Conservation (phyloP, 2,113 vertebrate species). For the Plectropomus leopardus region DNA sequence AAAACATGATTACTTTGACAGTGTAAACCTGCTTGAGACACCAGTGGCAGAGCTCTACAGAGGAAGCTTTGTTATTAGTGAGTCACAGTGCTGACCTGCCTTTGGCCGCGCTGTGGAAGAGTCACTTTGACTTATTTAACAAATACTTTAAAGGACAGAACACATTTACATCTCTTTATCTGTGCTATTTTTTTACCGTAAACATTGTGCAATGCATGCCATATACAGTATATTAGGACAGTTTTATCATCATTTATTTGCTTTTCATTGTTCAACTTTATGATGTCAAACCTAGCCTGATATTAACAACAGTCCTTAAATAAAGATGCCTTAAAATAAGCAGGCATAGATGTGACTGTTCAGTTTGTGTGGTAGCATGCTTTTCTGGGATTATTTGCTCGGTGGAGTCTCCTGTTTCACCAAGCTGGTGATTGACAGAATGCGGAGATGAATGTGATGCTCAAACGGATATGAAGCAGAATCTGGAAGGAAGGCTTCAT, state of each 20-base stretch:
- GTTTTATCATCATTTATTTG: not conserved
- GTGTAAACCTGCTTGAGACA: constrained; percentile 50
- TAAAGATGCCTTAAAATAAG: not conserved
- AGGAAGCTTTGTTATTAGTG: not conserved
- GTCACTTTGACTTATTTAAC: not conserved
- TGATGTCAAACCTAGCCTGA: not conserved
- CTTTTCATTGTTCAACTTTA: not conserved
- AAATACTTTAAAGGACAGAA: not conserved
- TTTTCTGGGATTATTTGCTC: not conserved
- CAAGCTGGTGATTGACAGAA: not conserved
- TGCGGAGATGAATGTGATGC: not conserved
- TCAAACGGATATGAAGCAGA: not conserved
- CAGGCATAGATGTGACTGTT: not conserved
- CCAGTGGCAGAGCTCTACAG: not conserved
- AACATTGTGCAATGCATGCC: not conserved
- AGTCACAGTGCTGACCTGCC: constrained; percentile 1
- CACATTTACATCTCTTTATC: not conserved
- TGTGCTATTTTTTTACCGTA: not conserved
- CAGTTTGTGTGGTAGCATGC: not conserved
- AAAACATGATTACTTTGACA: constrained; percentile 68
- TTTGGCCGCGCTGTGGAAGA: not conserved
- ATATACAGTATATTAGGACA: not conserved
- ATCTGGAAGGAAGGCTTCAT: not conserved
- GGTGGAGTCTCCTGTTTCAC: not conserved
- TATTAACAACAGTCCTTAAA: not conserved